Evolutionary conservation across 2,113 vertebrate species (phyloP).

Genomic region (Athene cunicularia): DNA sequence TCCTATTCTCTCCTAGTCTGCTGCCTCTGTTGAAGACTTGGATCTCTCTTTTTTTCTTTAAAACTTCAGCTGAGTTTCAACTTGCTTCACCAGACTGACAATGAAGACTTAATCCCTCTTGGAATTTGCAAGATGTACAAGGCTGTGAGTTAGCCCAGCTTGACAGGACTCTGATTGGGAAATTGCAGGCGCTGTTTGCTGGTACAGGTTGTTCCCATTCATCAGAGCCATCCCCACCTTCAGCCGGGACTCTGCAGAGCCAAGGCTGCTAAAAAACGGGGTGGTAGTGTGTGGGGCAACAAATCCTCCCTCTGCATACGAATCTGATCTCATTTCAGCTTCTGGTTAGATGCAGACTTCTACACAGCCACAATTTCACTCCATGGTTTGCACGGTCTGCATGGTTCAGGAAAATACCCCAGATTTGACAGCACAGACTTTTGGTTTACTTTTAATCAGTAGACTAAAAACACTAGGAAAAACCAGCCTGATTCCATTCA

Average conservation of each 20-base stretch:
- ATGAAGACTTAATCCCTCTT: slow-evolving; percentile 60
- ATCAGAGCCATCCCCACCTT: not conserved
- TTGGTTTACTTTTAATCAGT: not conserved
- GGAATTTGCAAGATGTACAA: slow-evolving; percentile 52
- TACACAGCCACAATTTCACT: not conserved
- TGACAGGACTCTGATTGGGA: not conserved
- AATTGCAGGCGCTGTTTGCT: not conserved
- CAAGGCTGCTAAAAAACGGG: fast-evolving
- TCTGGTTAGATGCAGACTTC: not conserved
- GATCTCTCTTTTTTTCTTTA: slow-evolving; percentile 36
- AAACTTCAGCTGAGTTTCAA: slow-evolving; percentile 60
- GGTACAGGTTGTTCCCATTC: not conserved
- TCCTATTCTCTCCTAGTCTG: slow-evolving; percentile 16
- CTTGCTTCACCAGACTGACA: slow-evolving; percentile 46
- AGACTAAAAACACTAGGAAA: not conserved
- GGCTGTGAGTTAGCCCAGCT: not conserved
- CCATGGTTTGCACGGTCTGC: not conserved
- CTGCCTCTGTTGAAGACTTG: slow-evolving; percentile 9
- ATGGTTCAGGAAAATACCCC: not conserved
- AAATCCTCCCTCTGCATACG: not conserved
- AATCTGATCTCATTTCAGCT: not conserved
- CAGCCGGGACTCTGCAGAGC: not conserved
- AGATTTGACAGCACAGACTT: not conserved
- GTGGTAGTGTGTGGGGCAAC: not conserved
- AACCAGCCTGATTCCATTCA: not conserved